phyloP scores from a whole-genome alignment of 2,113 vertebrate genomes.

The Acrocephalus arundinaceus region DNA sequence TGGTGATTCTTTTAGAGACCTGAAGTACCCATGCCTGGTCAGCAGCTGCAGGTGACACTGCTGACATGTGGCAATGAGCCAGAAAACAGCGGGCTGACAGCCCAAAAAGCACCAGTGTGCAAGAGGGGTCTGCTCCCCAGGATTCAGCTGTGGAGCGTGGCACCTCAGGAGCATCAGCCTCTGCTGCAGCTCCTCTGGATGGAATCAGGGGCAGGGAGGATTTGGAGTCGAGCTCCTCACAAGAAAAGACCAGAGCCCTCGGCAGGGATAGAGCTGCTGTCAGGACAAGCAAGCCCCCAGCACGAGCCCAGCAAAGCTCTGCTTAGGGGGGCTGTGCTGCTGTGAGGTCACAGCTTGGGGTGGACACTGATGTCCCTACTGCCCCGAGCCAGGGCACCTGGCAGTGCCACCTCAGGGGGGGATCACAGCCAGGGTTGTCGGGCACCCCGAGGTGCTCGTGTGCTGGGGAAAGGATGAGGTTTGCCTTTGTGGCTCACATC shows the following conservation, averaged over 20 bases:
- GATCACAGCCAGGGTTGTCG: background rate
- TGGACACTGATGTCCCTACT: background rate
- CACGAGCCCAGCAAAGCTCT: background rate
- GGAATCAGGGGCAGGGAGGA: background rate
- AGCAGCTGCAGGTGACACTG: background rate
- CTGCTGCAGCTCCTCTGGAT: background rate
- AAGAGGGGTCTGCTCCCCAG: rapidly evolving
- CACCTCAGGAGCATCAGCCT: background rate
- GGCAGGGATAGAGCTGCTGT: background rate
- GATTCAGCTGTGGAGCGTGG: rapidly evolving
- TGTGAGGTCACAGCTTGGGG: background rate
- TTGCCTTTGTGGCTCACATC: background rate
- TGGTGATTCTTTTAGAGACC: background rate
- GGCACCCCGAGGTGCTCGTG: background rate
- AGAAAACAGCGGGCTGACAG: rapidly evolving
- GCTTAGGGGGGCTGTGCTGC: background rate
- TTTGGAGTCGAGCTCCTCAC: rapidly evolving
- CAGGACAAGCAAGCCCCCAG: background rate
- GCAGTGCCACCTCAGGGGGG: background rate
- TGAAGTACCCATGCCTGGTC: too few relatives aligned
- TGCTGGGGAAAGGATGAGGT: background rate
- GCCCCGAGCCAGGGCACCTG: rapidly evolving
- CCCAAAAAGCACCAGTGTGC: background rate
- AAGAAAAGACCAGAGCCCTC: background rate
- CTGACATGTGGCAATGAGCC: background rate